Evolutionary conservation across 2,888 invertebrate genomes (phyloP), one percentile per base, ranked within the genome.

Genomic region (Mamestra brassicae): DNA sequence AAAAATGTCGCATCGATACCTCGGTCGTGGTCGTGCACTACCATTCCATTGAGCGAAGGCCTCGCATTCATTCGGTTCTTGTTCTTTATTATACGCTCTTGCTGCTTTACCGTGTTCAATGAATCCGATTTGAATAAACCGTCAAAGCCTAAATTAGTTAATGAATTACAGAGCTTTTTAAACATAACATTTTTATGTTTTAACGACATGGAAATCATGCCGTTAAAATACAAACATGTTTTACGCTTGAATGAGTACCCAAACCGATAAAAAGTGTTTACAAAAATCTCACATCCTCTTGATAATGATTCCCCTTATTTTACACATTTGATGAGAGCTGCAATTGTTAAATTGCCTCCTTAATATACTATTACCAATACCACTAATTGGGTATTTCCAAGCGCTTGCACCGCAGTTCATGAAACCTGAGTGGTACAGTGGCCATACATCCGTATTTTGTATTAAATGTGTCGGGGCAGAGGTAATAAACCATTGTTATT

Each of bases 1-100:
- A 94, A 93, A 92, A 91, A 89, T 88, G 85, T 88, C 85, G 85
- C 87, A 83, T 85, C 81, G 78, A 87, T 85, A 85, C 84, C 72
- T 74, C 80, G 71, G 79, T 82, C 63, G 47, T 64, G 63, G 63
- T 64, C 85, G 87, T 86, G 76, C 84, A 78, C 78, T 85, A 86
- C 82, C 80, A 80, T 79, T 83, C 77, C 78, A 79, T 83, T 85
- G 81, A 78, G 61, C 62, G 69, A 72, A 64, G 63, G 72, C 66
- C 45, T 69, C 55, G 67, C 68, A 64, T 71, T 80, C 66, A 71
- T 78, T 81, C 65, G 62, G 60, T 74, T 69, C 80, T 71, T 83
- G 64, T 71, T 72, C 60, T 82, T 74, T 78, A 70, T 75, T 78
- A 74, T 64, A 61, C 65, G 13, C 54, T 71, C 38, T 52, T 50